Evolutionary conservation across 2,797 vertebrate genomes (phyloP), one percentile per base, ranked within the genome.

Genomic region (Delichon dasypus): DNA sequence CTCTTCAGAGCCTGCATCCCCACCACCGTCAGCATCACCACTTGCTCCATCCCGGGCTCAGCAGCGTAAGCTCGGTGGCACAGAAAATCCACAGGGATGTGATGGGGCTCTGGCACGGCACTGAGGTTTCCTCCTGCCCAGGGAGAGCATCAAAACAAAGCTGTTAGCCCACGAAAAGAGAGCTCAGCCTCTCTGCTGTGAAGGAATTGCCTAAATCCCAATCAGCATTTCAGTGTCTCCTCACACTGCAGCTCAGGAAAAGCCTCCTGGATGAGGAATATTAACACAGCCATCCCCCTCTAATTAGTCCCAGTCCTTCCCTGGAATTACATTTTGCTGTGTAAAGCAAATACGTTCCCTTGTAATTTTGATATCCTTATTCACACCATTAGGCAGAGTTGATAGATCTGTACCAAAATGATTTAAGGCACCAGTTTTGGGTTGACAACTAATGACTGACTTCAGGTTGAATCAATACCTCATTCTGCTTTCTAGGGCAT

Each of bases 11-110:
- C 48, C 4, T 98, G 93, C 61, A 72, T 86, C 80, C 98, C 97
- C 27, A 96, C 94, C 91, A 98, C 70, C 1, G 97, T 97, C 88
- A 98, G 95, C 85, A 97, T 79, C 66, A 97, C 98, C 54, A 98
- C 96, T 50, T 98, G 98, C 73, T 98, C 97, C 86, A 65, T 87
- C 11, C 97, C 97, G 11, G 97, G 93, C 58, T 96, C 95, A 22
- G 94, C 95, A 45, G 90, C 89, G 13, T 62, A 95, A 3, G 38
- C 95, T 34, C 36, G 93, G 68, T 61, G 77, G 64, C 89, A 95
- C 60, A 97, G 94, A 51, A 98, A 76, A 68, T 95, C 78, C 93
- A 96, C 64, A 42, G 89, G 78, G 71, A 98, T 72, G 29, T n/a
- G 45, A 18, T 8, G 42, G n/a, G 94, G 92, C 61, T 97, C 96